Evolutionary conservation across 1,140 invertebrate species (phyloP), one percentile per base, ranked within the genome.

Genomic region (Cephus cinctus): DNA sequence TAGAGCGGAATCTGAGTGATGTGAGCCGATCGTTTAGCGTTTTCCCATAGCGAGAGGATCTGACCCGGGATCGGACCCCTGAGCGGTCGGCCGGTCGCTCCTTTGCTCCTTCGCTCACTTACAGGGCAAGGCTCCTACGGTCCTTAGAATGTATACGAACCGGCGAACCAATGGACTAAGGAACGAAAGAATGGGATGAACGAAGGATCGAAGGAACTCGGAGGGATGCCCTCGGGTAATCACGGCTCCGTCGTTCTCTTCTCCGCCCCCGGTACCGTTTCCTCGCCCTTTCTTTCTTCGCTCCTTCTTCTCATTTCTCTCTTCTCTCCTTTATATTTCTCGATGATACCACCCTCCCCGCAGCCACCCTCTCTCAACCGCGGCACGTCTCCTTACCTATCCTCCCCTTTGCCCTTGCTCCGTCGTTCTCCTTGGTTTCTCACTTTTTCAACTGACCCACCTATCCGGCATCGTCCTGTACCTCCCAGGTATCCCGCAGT

Each of bases 11-110:
- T 72, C 61, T 69, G 70, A 72, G 66, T 71, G 73, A 74, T 76
- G 73, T 75, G 73, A 76, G 73, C 72, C 72, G 66, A 76, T 74
- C 73, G 70, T 73, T 75, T 73, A 75, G 60, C 60, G 58, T 68
- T 74, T 76, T 76, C 72, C 72, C 72, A 76, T 74, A 72, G 71
- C 61, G 62, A 66, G 65, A 59, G 63, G 66, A 73, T 74, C 72
- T 75, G 73, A 75, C 71, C 70, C 63, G 70, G 61, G 70, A 73
- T 74, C 64, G 69, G 63, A 70, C 67, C 69, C 59, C 65, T 61
- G 56, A 34, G 55, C 56, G 56, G 36, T 44, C 42, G 40, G 50
- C 55, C 57, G 53, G 54, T 63, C 63, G 66, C 61, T 65, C 65
- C 63, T n/a, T n/a, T n/a, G n/a, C n/a, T n/a, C n/a, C n/a, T n/a